Evolutionary conservation across 2,797 vertebrate species (phyloP).

Genomic region (Leucoraja ocellata): DNA sequence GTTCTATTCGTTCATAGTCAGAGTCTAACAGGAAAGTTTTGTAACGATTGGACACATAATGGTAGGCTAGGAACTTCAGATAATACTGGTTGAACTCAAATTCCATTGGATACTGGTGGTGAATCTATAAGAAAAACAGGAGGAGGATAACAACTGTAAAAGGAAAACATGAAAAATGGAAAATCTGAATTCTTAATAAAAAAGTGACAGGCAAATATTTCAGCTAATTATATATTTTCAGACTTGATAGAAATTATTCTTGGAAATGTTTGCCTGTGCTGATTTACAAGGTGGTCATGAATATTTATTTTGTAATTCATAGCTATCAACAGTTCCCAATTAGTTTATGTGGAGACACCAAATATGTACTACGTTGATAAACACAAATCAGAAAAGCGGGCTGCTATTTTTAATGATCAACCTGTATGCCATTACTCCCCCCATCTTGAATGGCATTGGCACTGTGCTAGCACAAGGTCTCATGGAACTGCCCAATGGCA

Average conservation of each 20-base stretch:
- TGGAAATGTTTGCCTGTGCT: not conserved
- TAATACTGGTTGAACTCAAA: constrained; percentile 99
- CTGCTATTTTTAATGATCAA: no score
- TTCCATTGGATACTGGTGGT: constrained; percentile 85
- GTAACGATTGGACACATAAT: constrained; percentile 93
- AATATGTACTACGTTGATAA: not conserved
- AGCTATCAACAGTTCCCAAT: not conserved
- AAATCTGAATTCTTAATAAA: constrained; percentile 39
- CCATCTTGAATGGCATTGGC: no score
- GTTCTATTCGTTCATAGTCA: constrained; percentile 92
- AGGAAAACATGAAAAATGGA: constrained; percentile 39
- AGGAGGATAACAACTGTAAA: constrained; percentile 40
- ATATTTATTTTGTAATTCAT: not conserved
- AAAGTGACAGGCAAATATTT: not conserved
- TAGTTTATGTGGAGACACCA: not conserved
- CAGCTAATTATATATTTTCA: not conserved
- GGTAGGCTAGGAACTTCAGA: constrained; percentile 95
- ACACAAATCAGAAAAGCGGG: not conserved
- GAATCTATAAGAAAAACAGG: constrained; percentile 63
- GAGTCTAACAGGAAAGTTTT: constrained; percentile 98
- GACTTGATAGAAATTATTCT: not conserved
- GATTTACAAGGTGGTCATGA: not conserved
- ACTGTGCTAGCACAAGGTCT: no score
- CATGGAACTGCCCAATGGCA: no score
- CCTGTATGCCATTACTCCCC: no score